Conservation (phyloP, 1,140 invertebrate species). For the Heterodera carotae region DNA sequence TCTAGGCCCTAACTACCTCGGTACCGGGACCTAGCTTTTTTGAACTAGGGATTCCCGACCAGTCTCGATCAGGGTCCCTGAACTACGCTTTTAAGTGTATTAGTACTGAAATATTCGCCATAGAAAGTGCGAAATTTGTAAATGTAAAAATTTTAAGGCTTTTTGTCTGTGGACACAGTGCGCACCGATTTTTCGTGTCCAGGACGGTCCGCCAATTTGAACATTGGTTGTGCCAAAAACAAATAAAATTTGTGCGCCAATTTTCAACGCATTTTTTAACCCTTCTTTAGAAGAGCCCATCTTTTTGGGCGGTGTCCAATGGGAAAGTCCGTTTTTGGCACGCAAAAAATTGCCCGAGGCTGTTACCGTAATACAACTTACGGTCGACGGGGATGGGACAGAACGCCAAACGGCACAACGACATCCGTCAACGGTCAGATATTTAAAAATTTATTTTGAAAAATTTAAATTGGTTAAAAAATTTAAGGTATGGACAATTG, state of each 20-base stretch:
- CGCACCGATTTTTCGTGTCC: slow-evolving; percentile 85
- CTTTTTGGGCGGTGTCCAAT: slow-evolving; percentile 79
- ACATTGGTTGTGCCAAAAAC: slow-evolving; percentile 43
- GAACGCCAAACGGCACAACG: slow-evolving; percentile 56
- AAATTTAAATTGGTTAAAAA: not conserved
- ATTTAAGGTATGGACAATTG: slow-evolving; percentile 79
- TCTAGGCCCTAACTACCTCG: too few relatives aligned
- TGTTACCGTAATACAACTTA: slow-evolving; percentile 21
- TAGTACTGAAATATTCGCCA: too few relatives aligned
- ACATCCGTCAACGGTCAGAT: slow-evolving; percentile 74
- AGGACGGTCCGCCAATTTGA: slow-evolving; percentile 70
- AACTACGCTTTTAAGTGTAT: too few relatives aligned
- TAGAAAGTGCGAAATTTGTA: too few relatives aligned
- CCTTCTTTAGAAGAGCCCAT: slow-evolving; percentile 81
- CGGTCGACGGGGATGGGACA: not conserved
- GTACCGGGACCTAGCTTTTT: too few relatives aligned
- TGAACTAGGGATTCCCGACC: too few relatives aligned
- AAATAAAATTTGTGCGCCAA: not conserved
- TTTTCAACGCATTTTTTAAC: not conserved
- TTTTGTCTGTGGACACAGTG: slow-evolving; percentile 81
- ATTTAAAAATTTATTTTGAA: not conserved
- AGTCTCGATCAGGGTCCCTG: too few relatives aligned
- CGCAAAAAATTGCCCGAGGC: slow-evolving; percentile 16
- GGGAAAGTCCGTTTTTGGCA: slow-evolving; percentile 70
- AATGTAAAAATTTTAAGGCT: slow-evolving; percentile 1